Evolutionary conservation across 2,888 invertebrate species (phyloP), one percentile per base, ranked within the genome.

Genomic region (Pyrrhia umbra): DNA sequence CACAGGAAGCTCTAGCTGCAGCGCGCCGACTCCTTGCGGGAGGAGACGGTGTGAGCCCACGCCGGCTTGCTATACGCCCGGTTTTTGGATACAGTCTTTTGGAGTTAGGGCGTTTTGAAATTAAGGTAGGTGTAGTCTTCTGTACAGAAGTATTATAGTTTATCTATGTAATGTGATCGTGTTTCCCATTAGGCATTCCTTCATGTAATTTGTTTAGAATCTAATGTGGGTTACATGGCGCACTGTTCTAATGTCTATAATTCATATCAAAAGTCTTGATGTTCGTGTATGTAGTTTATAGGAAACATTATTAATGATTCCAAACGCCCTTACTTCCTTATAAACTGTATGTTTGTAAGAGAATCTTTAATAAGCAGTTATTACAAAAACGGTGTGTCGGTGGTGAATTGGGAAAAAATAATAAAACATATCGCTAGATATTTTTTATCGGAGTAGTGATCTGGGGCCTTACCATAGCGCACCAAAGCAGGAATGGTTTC

Each of bases 1-100:
- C 86, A 83, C 18, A 83, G 92, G 77, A 92, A 91, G 60, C 68
- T 92, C 80, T 94, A 94, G 91, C 85, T 79, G 30, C 67, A 51
- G 43, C 63, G 77, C 23, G 57, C 82, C 43, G 83, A 83, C 83
- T 82, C 86, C 71, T 75, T 89, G 55, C 68, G 72, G 1, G 90
- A 89, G 82, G 81, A 84, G 75, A 77, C 85, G 73, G 83, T 82
- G 56, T 84, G 46, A 76, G 50, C 16, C 6, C 18, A 15, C 16
- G 8, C 6, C 1, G 20, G 45, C 40, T 16, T 20, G 8, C 16
- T 18, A 42, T 9, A 18, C 8, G 16, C 9, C 15, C 16, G 40
- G 9, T 42, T 42, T 42, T 18, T 42, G 42, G 18, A 10, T 42
- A 1, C 9, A 13, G 13, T 3, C 1, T 6, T 42, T 34, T 9